Conservation (phyloP, 1,140 invertebrate species). For the Saccostrea cuccullata region DNA sequence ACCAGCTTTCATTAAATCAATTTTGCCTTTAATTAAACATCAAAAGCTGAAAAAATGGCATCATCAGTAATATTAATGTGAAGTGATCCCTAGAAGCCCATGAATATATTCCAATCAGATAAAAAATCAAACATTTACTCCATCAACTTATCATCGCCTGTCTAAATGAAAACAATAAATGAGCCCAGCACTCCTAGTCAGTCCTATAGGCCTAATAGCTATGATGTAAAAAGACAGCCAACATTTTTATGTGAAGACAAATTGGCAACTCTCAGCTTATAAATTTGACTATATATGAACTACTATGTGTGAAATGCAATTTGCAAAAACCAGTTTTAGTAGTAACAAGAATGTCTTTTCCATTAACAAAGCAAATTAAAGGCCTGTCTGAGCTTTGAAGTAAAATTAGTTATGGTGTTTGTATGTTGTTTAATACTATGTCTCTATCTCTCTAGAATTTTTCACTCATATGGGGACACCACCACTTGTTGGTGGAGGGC, state of each 20-base stretch:
- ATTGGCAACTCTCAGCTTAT: not conserved
- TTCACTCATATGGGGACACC: no score
- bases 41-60: not conserved
- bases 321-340: no score
- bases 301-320: no score
- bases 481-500: no score
- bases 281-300: not conserved
- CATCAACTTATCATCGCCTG: conserved; percentile 21
- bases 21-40: conserved; percentile 20
- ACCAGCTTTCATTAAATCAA: not conserved
- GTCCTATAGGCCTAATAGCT: not conserved
- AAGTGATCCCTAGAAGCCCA: not conserved
- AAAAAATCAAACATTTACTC: conserved; percentile 10
- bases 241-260: not conserved
- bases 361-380: no score
- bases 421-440: no score
- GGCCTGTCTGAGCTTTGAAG: no score
- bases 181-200: not conserved
- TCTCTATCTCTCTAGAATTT: no score
- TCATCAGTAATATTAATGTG: not conserved
- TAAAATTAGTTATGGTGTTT: no score
- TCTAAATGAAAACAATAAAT: conserved; percentile 20
- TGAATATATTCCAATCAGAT: not conserved
- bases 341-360: no score
- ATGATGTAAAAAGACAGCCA: not conserved